Evolutionary conservation across 2,888 invertebrate species (phyloP).

Genomic region (Rotaria macrura): DNA sequence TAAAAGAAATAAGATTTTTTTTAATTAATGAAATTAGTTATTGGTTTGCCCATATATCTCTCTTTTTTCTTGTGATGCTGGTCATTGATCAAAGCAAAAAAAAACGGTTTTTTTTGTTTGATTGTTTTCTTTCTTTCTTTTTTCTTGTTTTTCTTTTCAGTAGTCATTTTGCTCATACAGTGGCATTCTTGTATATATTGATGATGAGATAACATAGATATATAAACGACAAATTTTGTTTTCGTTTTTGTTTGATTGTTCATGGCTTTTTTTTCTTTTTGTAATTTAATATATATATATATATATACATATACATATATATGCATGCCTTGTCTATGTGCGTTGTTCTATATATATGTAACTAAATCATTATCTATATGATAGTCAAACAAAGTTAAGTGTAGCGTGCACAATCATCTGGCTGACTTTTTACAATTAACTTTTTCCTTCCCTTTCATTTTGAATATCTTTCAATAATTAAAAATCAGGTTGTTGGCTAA

Average conservation of each 20-base stretch:
- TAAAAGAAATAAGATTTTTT: slow-evolving; percentile 55
- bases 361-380: neutral
- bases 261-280: slow-evolving; percentile 10
- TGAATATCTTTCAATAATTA: no score
- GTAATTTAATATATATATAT: slow-evolving; percentile 22
- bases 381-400: neutral
- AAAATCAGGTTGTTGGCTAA: neutral
- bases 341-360: neutral
- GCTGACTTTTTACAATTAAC: neutral
- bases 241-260: neutral
- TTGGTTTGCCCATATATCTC: neutral
- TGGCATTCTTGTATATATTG: slow-evolving; percentile 1
- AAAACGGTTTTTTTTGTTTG: neutral
- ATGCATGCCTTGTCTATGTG: neutral
- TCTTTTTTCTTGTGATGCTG: neutral
- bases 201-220: neutral
- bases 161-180: slow-evolving; percentile 20
- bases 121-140: neutral
- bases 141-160: neutral
- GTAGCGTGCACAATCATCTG: neutral
- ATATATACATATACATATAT: no score
- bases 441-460: neutral
- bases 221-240: neutral
- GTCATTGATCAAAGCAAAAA: neutral
- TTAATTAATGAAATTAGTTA: neutral